These are phyloP conservation scores for Oreotrochilus melanogaster DNA, from an alignment of 2,113 vertebrate species.

Conservation along the genomic window DNA sequence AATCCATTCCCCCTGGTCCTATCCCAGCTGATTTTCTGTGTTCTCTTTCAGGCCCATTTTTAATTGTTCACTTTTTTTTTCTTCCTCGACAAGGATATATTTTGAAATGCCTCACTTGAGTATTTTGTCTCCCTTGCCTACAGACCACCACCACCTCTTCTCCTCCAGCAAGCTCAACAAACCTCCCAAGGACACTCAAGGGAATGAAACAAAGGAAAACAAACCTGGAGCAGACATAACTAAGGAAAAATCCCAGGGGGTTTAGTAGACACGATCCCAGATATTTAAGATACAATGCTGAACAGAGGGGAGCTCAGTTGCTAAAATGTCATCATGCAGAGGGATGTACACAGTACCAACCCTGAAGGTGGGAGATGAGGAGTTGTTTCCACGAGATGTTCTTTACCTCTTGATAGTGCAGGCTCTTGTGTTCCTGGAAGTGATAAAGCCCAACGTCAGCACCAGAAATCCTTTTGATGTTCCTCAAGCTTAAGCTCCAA, in stretches of 20 bases:
- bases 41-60: background rate
- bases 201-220: background rate
- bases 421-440: background rate
- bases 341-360: rapidly evolving
- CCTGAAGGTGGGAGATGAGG: rapidly evolving
- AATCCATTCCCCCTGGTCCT: too few species aligned
- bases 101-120: background rate
- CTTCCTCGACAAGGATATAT: background rate
- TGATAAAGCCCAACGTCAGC: background rate
- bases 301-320: background rate
- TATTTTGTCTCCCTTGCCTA: background rate
- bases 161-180: background rate
- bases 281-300: background rate
- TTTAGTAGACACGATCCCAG: background rate
- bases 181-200: background rate
- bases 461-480: background rate
- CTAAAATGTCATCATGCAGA: background rate
- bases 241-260: background rate
- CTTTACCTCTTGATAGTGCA: rapidly evolving
- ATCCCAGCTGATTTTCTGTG: background rate
- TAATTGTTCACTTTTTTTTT: background rate
- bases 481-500: background rate
- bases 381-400: background rate
- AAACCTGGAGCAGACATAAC: background rate
- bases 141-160: background rate